Conservation (phyloP, 1,140 invertebrate species). For the Drosophila sechellia region DNA sequence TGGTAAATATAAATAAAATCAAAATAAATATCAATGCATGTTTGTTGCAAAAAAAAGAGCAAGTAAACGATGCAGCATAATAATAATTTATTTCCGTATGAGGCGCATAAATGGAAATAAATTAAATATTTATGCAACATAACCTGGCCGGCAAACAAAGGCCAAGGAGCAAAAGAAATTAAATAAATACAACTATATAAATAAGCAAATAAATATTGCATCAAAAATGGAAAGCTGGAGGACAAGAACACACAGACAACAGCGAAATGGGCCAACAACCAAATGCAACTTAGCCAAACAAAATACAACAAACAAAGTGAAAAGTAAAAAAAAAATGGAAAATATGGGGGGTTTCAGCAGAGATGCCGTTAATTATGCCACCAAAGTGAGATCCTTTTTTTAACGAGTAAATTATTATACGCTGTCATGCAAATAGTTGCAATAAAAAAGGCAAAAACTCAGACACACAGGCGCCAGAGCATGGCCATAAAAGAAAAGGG, state of each 20-base stretch:
- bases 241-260: conserved; percentile 15
- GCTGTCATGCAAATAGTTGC: conserved; percentile 54
- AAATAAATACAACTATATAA: conserved; percentile 47
- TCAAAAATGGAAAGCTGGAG: background rate
- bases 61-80: conserved; percentile 19
- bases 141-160: conserved; percentile 36
- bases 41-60: conserved; percentile 11
- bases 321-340: conserved; percentile 21
- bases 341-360: conserved; percentile 14
- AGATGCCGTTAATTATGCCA: conserved; percentile 52
- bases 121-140: conserved; percentile 43
- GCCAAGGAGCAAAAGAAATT: conserved; percentile 41
- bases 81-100: conserved; percentile 33
- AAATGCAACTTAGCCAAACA: conserved; percentile 42
- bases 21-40: conserved; percentile 15
- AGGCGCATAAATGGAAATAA: conserved; percentile 48
- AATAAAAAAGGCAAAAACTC: conserved; percentile 49
- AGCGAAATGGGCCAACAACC: conserved; percentile 18
- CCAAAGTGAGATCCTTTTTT: conserved; percentile 48
- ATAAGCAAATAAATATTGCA: conserved; percentile 30
- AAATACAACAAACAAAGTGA: conserved; percentile 34
- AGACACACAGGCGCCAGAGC: conserved; percentile 47
- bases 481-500: conserved; percentile 34
- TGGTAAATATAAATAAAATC: conserved; percentile 8
- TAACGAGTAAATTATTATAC: conserved; percentile 55